These are phyloP conservation scores for Phorcus lineatus DNA, from an alignment of 2,888 invertebrate genomes.

Conservation along the genomic window DNA sequence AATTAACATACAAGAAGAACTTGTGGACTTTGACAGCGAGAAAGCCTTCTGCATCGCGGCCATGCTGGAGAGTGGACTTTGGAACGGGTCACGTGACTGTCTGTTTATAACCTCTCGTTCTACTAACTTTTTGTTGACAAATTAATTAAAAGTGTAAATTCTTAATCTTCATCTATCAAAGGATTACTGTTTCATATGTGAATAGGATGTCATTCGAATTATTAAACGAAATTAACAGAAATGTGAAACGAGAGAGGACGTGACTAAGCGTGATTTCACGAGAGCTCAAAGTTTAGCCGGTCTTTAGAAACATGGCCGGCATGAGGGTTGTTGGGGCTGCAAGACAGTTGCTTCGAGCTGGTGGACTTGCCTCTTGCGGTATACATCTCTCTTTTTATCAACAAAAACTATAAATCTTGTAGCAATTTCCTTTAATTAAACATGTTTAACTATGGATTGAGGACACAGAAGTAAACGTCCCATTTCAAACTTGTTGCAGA, in stretches of 20 bases:
- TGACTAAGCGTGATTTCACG: constrained; percentile 42
- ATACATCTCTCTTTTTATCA: neutral
- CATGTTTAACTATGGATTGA: too few relatives aligned
- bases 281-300: constrained; percentile 60
- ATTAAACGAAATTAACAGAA: neutral
- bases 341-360: constrained; percentile 19
- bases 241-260: constrained; percentile 6
- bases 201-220: neutral
- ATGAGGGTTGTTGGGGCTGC: constrained; percentile 46
- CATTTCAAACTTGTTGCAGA: constrained; percentile 7
- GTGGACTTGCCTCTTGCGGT: constrained; percentile 1
- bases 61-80: constrained; percentile 26
- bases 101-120: neutral
- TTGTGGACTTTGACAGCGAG: neutral
- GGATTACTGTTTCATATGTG: neutral
- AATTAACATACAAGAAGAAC: constrained; percentile 3
- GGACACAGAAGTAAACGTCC: neutral
- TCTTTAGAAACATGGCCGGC: constrained; percentile 54
- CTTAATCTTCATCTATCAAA: neutral
- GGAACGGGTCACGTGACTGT: constrained; percentile 25
- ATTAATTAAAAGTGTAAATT: neutral
- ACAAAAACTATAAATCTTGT: too few relatives aligned
- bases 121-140: neutral
- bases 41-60: constrained; percentile 11
- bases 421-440: too few relatives aligned